Conservation (phyloP, 2,888 invertebrate genomes). For the Phaedon cochleariae region DNA sequence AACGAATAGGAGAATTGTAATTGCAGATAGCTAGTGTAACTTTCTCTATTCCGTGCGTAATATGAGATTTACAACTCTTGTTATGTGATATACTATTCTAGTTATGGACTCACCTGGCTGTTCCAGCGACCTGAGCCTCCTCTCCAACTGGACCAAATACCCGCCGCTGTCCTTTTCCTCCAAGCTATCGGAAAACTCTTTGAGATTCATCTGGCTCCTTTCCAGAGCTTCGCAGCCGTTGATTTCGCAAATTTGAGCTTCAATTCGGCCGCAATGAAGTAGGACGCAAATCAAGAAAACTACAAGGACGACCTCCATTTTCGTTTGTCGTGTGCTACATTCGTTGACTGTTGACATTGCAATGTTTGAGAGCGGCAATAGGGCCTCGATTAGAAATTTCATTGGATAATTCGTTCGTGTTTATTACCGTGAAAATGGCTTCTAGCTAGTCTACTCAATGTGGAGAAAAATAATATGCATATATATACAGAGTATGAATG, state of each 20-base stretch:
- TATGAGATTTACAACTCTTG: too few relatives aligned
- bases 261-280: background rate
- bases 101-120: constrained; percentile 67
- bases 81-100: too few relatives aligned
- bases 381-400: background rate
- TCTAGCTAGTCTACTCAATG: background rate
- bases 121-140: constrained; percentile 73
- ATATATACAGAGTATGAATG: too few relatives aligned
- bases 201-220: constrained; percentile 54
- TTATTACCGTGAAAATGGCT: background rate
- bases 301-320: background rate
- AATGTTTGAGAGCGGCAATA: background rate
- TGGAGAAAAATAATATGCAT: background rate
- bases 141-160: constrained; percentile 68
- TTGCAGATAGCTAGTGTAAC: too few relatives aligned
- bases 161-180: constrained; percentile 52
- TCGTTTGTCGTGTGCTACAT: background rate
- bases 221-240: constrained; percentile 67
- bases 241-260: constrained; percentile 59
- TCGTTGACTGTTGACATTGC: background rate
- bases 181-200: constrained; percentile 48
- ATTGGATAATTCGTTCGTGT: background rate
- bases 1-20: too few relatives aligned
- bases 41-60: too few relatives aligned
- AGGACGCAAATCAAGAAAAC: background rate